Percentiles rank a stretch among this genome's conserved stretches.
Evolutionary conservation across 2,888 invertebrate genomes (phyloP).

Genomic region (Laothoe populi): DNA sequence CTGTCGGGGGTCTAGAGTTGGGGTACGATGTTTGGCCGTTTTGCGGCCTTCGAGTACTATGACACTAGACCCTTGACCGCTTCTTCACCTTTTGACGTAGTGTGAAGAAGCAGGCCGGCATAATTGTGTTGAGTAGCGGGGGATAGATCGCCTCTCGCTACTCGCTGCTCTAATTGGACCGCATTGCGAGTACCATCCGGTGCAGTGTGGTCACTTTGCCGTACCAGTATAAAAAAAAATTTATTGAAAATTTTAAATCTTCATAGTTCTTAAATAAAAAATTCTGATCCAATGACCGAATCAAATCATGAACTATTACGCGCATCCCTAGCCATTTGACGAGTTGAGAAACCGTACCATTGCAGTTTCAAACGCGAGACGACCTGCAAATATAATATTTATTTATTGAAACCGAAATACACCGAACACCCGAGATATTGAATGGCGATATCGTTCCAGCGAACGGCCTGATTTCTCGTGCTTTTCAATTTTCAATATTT

Average conservation of each 20-base stretch:
- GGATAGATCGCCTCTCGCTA: no score
- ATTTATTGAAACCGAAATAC: constrained; percentile 27
- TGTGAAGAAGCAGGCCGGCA: no score
- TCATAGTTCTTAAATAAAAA: background rate
- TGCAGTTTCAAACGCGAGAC: constrained; percentile 29
- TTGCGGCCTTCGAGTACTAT: no score
- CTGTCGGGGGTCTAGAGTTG: no score
- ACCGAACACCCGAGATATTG: constrained; percentile 22
- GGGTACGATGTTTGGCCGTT: no score
- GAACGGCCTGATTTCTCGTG: constrained; percentile 7
- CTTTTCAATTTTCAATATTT: background rate
- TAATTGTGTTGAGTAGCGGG: no score
- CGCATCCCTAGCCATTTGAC: constrained; percentile 26
- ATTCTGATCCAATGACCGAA: background rate
- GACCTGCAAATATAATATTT: constrained; percentile 30
- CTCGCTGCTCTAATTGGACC: no score
- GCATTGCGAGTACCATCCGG: no score
- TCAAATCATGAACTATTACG: background rate
- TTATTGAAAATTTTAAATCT: background rate
- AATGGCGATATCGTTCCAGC: constrained; percentile 24
- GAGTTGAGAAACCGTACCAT: constrained; percentile 14
- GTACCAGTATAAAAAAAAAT: background rate
- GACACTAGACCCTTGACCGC: no score
- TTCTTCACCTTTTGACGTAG: no score
- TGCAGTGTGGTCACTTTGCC: no score